Evolutionary conservation across 35 echinoderm and acorn worm species (phyloP), one percentile per base, ranked within the genome.

Genomic region (Apostichopus parvimensis): DNA sequence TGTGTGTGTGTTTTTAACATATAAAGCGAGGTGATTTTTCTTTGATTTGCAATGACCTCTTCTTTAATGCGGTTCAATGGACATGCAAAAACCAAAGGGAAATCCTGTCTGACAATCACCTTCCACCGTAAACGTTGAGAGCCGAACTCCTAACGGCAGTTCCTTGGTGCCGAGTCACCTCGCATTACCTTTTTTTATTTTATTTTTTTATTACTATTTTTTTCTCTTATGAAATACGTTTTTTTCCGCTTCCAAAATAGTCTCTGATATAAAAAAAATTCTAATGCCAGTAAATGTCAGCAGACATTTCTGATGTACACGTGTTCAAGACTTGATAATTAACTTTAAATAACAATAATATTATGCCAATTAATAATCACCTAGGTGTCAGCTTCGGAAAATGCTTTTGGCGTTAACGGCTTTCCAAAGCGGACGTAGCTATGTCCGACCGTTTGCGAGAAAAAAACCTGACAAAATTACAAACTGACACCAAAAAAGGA

Each of bases 271-370:
- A 12, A 80, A 80, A 80, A 75, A 25, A 25, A 25, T 6, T 11
- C 8, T 75, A 80, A 53, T 25, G 28, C 25, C 78, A 52, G 28
- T 13, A 80, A 45, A 80, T 80, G 22, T 80, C 28, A 80, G 22
- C 23, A 8, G 78, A 80, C 78, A 80, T 80, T 52, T 80, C 22
- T 80, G 78, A 80, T 52, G 28, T 8, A 52, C 78, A 80, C 78
- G 78, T 80, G 78, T 80, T 80, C 78, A 52, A 80, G 25, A 6
- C 78, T 80, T 17, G 25, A 80, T 87, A 60, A 87, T 87, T 57
- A 87, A 61, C 55, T 87, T 87, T 59, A 61, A 87, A 87, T 65
- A 87, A 87, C 83, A 87, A 87, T 65, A 87, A 59, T 87, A 87
- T 87, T 61, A 61, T 87, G 83, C 55, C 83, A 87, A 87, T 87